Conservation (phyloP, 2,113 vertebrate species). For the Hippocampus zosterae region DNA sequence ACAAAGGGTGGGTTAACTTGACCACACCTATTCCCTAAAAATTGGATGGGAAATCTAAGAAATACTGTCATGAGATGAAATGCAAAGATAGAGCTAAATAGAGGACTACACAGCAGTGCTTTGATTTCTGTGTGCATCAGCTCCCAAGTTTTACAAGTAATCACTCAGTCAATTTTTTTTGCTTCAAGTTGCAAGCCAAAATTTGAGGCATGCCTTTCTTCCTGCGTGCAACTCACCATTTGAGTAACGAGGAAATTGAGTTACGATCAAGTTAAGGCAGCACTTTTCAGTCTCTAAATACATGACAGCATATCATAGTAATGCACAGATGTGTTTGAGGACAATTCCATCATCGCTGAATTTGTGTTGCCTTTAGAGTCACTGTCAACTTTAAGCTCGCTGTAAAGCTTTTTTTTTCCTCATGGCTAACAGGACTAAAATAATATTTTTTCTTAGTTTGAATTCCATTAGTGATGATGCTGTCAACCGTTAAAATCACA, state of each 20-base stretch:
- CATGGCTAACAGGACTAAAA: no score
- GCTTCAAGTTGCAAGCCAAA: background rate
- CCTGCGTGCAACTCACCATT: background rate
- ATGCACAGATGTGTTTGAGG: background rate
- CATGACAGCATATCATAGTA: background rate
- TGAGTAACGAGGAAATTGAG: background rate
- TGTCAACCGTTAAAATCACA: no score
- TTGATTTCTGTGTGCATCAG: no score
- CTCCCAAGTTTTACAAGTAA: background rate
- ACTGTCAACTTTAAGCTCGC: background rate
- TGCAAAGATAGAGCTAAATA: no score
- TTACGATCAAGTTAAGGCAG: background rate
- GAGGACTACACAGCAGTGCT: no score
- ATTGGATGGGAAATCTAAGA: background rate
- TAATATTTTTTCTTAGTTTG: constrained; percentile 46
- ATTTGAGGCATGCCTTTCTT: background rate
- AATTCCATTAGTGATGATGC: constrained; percentile 18
- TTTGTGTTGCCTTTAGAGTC: background rate
- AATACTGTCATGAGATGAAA: no score
- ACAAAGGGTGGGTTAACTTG: no score
- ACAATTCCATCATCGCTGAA: background rate
- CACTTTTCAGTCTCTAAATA: background rate
- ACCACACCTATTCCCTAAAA: background rate
- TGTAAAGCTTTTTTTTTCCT: background rate
- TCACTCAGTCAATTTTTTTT: no score